Percentiles rank a stretch among this genome's conserved stretches.
Evolutionary conservation across 2,113 vertebrate genomes (phyloP).

Genomic region (Erinaceus europaeus): DNA sequence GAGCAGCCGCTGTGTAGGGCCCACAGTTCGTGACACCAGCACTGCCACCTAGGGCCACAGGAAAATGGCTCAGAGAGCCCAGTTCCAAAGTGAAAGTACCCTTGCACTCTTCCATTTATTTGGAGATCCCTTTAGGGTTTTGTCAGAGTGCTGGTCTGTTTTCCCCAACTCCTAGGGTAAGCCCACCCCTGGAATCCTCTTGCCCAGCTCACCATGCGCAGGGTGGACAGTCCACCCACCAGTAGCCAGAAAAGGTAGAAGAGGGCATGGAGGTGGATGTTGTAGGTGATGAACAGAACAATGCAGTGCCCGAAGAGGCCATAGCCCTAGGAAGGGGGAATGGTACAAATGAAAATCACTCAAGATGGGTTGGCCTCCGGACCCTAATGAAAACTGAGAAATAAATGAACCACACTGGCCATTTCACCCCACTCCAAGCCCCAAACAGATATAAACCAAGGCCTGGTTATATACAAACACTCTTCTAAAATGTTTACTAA

Average conservation of each 20-base stretch:
- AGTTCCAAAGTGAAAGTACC: neutral
- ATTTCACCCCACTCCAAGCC: neutral
- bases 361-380: neutral
- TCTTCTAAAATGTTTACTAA: no score
- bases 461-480: no score
- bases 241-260: slow-evolving; percentile 96
- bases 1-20: slow-evolving; percentile 93
- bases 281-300: slow-evolving; percentile 95
- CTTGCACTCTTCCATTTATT: neutral
- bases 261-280: slow-evolving; percentile 96
- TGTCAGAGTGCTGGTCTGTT: neutral
- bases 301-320: slow-evolving; percentile 97
- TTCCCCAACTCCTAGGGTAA: neutral
- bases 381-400: neutral
- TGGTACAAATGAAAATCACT: neutral
- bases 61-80: neutral
- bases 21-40: slow-evolving; percentile 93
- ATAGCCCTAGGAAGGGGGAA: slow-evolving; percentile 88
- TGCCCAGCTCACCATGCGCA: slow-evolving; percentile 91
- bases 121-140: neutral
- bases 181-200: neutral
- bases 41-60: slow-evolving; percentile 88
- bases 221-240: slow-evolving; percentile 93
- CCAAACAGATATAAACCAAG: neutral
- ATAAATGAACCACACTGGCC: neutral